A percentile compares a stretch with the other conserved stretches of the same genome.
Evolutionary conservation across 2,888 invertebrate genomes (phyloP).

Genomic region (Cryptus viduatorius): DNA sequence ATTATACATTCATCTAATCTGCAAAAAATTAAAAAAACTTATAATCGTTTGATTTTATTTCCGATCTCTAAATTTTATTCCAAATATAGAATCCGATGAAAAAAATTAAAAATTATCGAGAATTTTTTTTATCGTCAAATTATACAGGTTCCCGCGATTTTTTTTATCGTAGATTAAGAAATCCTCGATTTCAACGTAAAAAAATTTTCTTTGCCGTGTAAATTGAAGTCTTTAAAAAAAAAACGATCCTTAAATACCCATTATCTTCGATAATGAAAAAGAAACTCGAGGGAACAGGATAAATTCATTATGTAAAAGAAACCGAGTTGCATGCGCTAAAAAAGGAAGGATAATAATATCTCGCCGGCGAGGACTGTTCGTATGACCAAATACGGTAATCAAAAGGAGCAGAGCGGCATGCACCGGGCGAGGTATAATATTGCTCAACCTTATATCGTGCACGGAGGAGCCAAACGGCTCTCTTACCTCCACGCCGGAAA

Average conservation of each 20-base stretch:
- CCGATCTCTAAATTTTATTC: neutral
- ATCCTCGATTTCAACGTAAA: neutral
- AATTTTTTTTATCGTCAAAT: neutral
- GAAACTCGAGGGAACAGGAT: neutral
- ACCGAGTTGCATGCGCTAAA: neutral
- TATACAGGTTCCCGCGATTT: neutral
- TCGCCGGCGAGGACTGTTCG: constrained; percentile 25
- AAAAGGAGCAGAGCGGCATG: constrained; percentile 47
- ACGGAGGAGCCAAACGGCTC: constrained; percentile 21
- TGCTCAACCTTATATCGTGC: constrained; percentile 47
- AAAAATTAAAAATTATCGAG: neutral
- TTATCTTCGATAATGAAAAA: neutral
- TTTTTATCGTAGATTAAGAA: neutral
- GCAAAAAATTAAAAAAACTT: too few relatives aligned
- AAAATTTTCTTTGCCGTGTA: too few relatives aligned
- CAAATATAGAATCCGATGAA: neutral
- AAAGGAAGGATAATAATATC: constrained; percentile 39
- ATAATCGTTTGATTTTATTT: neutral
- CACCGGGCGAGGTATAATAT: constrained; percentile 47
- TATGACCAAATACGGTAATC: constrained; percentile 63
- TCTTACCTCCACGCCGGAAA: constrained; percentile 56
- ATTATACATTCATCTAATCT: too few relatives aligned
- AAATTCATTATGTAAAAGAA: neutral
- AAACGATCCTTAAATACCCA: neutral
- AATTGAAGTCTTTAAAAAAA: neutral